Conservation (phyloP, 2,797 vertebrate genomes). For the Rhinogobio ventralis region DNA sequence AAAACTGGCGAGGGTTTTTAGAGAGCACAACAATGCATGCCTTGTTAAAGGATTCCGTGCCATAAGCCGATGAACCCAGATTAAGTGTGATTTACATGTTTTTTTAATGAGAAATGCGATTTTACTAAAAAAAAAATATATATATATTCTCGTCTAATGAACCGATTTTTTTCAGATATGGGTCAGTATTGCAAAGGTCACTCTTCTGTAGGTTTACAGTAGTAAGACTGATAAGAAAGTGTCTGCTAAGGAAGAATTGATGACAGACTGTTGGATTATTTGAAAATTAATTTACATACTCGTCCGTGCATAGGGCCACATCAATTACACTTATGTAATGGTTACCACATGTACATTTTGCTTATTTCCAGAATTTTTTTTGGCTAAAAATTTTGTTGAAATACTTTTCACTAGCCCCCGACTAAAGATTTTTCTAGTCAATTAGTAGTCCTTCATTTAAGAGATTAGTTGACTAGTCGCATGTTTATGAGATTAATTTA, state of each 20-base stretch:
- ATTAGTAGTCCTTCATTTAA: too few relatives aligned
- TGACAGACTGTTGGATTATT: neutral
- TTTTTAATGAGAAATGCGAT: neutral
- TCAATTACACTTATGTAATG: too few relatives aligned
- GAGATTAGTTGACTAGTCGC: too few relatives aligned
- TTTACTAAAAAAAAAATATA: neutral
- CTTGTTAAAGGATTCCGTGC: slow-evolving; percentile 42
- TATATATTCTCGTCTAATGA: neutral
- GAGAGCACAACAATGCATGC: slow-evolving; percentile 15
- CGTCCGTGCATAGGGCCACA: too few relatives aligned
- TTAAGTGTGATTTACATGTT: slow-evolving; percentile 31
- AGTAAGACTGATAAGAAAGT: neutral
- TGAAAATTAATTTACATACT: neutral
- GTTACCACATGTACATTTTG: too few relatives aligned
- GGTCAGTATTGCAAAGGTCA: slow-evolving; percentile 19
- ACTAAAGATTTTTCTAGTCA: too few relatives aligned
- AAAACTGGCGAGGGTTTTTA: slow-evolving; percentile 9
- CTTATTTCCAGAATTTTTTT: too few relatives aligned
- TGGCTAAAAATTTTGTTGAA: too few relatives aligned
- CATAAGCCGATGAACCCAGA: slow-evolving; percentile 34
- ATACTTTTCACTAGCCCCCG: too few relatives aligned
- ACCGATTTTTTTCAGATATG: slow-evolving; percentile 15
- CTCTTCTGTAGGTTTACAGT: neutral
- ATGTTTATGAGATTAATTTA: too few relatives aligned
- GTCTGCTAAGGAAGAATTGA: neutral